Percentiles rank a stretch among this genome's conserved stretches.
Evolutionary conservation across 2,113 vertebrate species (phyloP).

Genomic region (Gobius niger): DNA sequence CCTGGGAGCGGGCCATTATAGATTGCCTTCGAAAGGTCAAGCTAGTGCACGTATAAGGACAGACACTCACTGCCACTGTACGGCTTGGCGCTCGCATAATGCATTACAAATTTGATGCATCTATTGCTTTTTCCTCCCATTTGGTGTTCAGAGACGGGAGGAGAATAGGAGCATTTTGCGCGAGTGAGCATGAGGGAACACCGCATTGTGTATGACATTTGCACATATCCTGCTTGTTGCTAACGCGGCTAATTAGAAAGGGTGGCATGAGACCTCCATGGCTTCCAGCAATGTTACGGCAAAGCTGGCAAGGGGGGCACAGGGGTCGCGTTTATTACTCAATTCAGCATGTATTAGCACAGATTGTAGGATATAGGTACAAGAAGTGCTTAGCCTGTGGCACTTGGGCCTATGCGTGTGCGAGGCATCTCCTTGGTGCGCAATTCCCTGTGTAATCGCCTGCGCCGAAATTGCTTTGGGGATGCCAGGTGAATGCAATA

Average conservation of each 20-base stretch:
- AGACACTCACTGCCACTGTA: constrained; percentile 29
- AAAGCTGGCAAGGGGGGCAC: constrained; percentile 29
- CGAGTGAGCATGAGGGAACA: neutral
- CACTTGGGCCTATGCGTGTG: constrained; percentile 18
- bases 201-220: neutral
- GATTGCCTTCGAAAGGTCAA: constrained; percentile 59
- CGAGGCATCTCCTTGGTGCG: constrained; percentile 32
- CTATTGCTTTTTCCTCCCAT: constrained; percentile 12
- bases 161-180: neutral
- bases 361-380: constrained; percentile 21
- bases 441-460: constrained; percentile 31
- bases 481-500: constrained; percentile 45
- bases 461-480: constrained; percentile 36
- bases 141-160: neutral
- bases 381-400: constrained; percentile 30
- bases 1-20: constrained; percentile 40
- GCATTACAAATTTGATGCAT: constrained; percentile 9
- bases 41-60: constrained; percentile 28
- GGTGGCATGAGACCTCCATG: constrained; percentile 40
- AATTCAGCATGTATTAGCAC: constrained; percentile 52
- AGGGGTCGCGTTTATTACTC: constrained; percentile 30
- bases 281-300: constrained; percentile 48
- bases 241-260: constrained; percentile 66
- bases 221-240: constrained; percentile 21
- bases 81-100: constrained; percentile 4